A percentile compares a stretch with the other conserved stretches of the same genome.
Evolutionary conservation across 2,113 vertebrate species (phyloP).

Genomic region (Gallinago paraguaiae): DNA sequence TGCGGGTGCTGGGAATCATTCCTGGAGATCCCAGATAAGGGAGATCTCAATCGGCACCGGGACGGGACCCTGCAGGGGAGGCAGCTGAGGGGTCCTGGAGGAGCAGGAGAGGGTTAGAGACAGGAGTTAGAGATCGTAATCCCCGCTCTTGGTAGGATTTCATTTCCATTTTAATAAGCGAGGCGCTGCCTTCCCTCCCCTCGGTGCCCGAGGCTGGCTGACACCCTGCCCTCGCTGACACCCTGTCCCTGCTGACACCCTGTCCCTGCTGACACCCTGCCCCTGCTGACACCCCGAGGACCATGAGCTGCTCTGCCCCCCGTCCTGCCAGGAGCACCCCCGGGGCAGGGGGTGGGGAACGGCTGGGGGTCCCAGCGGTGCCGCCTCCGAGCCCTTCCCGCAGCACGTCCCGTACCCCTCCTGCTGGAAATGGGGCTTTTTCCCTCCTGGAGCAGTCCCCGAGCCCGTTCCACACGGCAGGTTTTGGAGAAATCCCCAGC

Average conservation of each 20-base stretch:
- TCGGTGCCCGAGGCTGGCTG: background rate
- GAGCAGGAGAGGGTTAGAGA: background rate
- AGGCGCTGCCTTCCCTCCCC: background rate
- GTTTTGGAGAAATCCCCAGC: background rate
- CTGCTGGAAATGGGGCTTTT: background rate
- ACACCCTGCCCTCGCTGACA: background rate
- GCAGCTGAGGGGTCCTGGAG: background rate
- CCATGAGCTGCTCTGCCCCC: fast-evolving
- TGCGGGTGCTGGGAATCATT: background rate
- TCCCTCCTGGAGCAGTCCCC: background rate
- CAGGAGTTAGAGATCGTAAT: background rate
- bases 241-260: background rate
- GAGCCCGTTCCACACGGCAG: fast-evolving
- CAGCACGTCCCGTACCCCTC: fast-evolving
- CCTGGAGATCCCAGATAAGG: background rate
- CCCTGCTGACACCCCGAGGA: fast-evolving
- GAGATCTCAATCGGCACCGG: background rate
- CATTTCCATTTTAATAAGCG: background rate
- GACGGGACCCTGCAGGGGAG: background rate
- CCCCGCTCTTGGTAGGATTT: background rate
- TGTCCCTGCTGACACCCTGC: background rate
- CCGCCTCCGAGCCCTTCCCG: background rate
- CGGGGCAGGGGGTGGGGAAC: background rate
- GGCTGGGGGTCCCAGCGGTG: fast-evolving
- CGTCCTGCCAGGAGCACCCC: background rate